Evolutionary conservation across 2,888 invertebrate genomes (phyloP), one percentile per base, ranked within the genome.

Genomic region (Tachystola acroxantha): DNA sequence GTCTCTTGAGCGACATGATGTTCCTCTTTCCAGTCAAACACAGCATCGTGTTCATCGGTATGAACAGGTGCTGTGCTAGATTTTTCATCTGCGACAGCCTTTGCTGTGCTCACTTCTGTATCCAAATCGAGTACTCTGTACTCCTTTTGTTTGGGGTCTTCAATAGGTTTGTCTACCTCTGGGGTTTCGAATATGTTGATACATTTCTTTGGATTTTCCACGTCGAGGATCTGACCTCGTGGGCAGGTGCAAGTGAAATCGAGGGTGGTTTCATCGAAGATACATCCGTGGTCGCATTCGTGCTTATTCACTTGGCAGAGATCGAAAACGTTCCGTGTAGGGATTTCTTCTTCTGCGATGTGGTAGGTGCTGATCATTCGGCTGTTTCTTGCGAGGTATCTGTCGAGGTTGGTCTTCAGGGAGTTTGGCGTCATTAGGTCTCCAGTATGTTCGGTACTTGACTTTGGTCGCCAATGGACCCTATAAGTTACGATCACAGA

Each of bases 181-280:
- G 53, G 32, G 36, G 56, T 66, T 33, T 42, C 38, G 25, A 71
- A 64, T 40, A 78, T 56, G 2, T 57, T 46, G 34, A 61, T 75
- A 75, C 64, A 93, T 62, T 34, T 78, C 53, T 80, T 90, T 58
- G 70, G 64, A 37, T 79, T 70, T 22, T 56, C 49, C 44, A 75
- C 67, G 39, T 81, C 75, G 34, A 74, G 42, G 9, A 84, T 77
- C 59, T 80, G 71, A 19, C 89, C 89, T 25, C 74, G 66, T 7
- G 90, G 90, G 63, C 94, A 94, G 2, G 72, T 81, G 62, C 94
- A 95, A 19, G 70, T 72, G 59, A 94, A 94, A 32, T 90, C 88
- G 37, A 91, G 85, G 13, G 77, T 70, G 1, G 61, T 58, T 54
- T 91, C 90, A 64, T 93, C 90, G 56, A 92, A 94, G 35, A 80